phyloP scores from a whole-genome alignment of 2,888 invertebrate species.

The Boloria selene region DNA sequence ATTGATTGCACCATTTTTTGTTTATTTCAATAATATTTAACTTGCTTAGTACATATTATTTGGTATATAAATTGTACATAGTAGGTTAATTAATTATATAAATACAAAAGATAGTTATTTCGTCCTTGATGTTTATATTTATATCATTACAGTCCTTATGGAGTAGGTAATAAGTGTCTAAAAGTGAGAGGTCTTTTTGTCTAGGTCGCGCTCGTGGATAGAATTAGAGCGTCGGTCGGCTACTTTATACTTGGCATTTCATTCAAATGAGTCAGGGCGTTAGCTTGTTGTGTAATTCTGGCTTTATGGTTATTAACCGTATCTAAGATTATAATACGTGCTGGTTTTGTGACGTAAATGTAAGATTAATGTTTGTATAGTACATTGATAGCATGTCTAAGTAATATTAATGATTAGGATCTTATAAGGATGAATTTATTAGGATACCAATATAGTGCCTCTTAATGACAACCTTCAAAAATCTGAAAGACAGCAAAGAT shows the following conservation, averaged over 20 bases:
- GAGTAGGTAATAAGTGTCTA: conserved; percentile 24
- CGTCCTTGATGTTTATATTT: conserved; percentile 34
- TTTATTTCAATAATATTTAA: too few species aligned
- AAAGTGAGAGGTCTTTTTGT: conserved; percentile 40
- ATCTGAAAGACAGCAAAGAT: too few species aligned
- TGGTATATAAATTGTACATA: conserved; percentile 7
- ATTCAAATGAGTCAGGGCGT: conserved; percentile 38
- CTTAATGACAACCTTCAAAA: too few species aligned
- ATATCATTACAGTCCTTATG: conserved; percentile 30
- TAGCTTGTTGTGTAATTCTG: conserved; percentile 28
- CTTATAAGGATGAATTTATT: too few species aligned
- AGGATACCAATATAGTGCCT: too few species aligned
- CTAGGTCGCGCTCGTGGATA: conserved; percentile 40
- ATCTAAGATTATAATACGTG: conserved; percentile 1
- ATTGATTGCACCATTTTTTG: too few species aligned
- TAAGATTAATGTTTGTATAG: too few species aligned
- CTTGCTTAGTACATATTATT: not conserved
- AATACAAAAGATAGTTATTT: conserved; percentile 25
- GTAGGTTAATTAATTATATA: conserved; percentile 27
- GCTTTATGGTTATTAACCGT: conserved; percentile 6
- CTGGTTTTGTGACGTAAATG: not conserved
- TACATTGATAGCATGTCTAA: too few species aligned
- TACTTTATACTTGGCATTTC: conserved; percentile 38
- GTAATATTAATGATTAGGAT: too few species aligned
- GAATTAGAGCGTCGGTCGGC: conserved; percentile 36